Evolutionary conservation across 1,140 invertebrate species (phyloP).

Genomic region (Drosophila busckii): DNA sequence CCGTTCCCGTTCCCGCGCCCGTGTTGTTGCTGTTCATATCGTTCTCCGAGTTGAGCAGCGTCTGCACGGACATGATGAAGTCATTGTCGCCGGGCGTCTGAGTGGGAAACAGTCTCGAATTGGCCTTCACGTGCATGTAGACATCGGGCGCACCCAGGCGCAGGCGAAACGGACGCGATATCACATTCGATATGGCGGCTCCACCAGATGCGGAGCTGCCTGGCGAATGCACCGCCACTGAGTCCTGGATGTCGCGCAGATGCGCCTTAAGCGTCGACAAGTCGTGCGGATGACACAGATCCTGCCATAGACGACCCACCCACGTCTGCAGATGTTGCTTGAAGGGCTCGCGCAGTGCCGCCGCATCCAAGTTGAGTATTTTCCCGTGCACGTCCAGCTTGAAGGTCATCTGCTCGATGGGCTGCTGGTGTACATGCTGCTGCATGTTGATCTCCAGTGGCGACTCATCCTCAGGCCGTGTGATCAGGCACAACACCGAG

Average conservation of each 20-base stretch:
- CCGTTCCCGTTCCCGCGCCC: constrained; percentile 11
- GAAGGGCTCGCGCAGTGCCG: constrained; percentile 83
- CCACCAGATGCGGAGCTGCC: constrained; percentile 28
- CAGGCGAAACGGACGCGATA: constrained; percentile 87
- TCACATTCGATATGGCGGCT: constrained; percentile 55
- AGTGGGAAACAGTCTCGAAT: constrained; percentile 90
- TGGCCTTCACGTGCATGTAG: constrained; percentile 91
- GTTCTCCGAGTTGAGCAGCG: constrained; percentile 84
- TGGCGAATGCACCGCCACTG: constrained; percentile 79
- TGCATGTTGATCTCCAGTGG: constrained; percentile 82
- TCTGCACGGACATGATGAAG: constrained; percentile 95
- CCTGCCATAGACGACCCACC: constrained; percentile 81
- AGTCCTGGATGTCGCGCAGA: constrained; percentile 85
- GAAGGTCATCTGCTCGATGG: constrained; percentile 93
- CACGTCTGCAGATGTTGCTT: constrained; percentile 85
- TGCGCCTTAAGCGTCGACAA: constrained; percentile 85
- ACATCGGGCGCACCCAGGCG: constrained; percentile 85
- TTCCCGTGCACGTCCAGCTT: constrained; percentile 92
- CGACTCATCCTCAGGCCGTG: constrained; percentile 88
- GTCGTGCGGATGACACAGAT: constrained; percentile 89
- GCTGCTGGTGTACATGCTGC: constrained; percentile 80
- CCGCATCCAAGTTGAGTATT: constrained; percentile 88
- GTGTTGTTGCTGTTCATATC: constrained; percentile 80
- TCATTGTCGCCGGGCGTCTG: constrained; percentile 85
- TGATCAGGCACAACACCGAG: constrained; percentile 86